These are phyloP conservation scores for Byasa hedistus DNA, from an alignment of 2,888 invertebrate genomes.

Conservation along the genomic window DNA sequence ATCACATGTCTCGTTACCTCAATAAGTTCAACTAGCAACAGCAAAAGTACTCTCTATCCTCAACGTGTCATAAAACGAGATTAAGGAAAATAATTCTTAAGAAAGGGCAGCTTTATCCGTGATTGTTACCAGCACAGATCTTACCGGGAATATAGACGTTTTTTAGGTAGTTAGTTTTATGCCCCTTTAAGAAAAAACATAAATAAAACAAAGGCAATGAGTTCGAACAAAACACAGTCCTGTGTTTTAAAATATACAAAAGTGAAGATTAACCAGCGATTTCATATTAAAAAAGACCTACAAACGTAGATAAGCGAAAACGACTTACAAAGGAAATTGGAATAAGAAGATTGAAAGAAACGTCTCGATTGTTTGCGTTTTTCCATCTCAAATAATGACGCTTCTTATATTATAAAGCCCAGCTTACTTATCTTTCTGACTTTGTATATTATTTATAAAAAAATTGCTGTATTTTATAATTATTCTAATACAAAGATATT, in stretches of 20 bases:
- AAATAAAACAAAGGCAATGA: not conserved
- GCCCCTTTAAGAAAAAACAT: not conserved
- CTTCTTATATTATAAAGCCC: constrained; percentile 10
- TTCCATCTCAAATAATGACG: constrained; percentile 20
- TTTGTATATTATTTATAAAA: not conserved
- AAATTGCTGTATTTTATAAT: not conserved
- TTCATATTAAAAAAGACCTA: constrained; percentile 11
- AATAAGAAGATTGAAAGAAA: constrained; percentile 29
- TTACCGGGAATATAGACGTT: too few relatives aligned
- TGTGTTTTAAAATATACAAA: constrained; percentile 1
- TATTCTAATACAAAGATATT: not conserved
- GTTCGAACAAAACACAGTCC: not conserved
- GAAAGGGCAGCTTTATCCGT: too few relatives aligned
- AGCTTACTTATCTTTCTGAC: not conserved
- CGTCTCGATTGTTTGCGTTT: constrained; percentile 23
- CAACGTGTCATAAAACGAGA: too few relatives aligned
- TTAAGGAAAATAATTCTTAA: too few relatives aligned
- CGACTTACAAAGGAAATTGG: constrained; percentile 28
- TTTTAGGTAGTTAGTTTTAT: too few relatives aligned
- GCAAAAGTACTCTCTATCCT: too few relatives aligned
- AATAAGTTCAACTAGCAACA: too few relatives aligned
- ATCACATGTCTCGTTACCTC: too few relatives aligned
- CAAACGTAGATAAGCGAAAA: constrained; percentile 13
- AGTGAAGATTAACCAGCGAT: constrained; percentile 6
- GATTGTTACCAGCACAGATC: too few relatives aligned